These are phyloP conservation scores for Eospalax fontanierii DNA, from an alignment of 2,797 vertebrate species.

Conservation along the genomic window DNA sequence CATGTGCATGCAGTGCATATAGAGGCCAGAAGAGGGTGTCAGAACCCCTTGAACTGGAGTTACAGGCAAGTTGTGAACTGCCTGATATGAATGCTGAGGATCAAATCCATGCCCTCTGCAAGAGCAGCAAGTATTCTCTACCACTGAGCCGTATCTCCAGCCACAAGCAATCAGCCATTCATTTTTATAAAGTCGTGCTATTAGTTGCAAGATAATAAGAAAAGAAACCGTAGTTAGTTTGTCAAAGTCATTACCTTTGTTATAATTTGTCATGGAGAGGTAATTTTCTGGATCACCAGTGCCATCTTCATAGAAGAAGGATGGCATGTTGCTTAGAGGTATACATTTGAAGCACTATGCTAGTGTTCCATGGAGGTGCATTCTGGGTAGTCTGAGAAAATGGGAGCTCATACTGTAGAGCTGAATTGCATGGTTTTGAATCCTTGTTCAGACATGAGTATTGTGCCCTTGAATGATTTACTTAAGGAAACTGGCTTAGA, in stretches of 20 bases:
- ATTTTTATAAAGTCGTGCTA: slow-evolving; percentile 64
- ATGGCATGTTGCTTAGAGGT: neutral
- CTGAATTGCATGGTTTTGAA: slow-evolving; percentile 52
- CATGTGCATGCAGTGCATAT: too few species aligned
- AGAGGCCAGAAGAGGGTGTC: too few species aligned
- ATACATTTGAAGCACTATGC: slow-evolving; percentile 11
- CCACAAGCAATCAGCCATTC: neutral
- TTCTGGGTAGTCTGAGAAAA: slow-evolving; percentile 11
- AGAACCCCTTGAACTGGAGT: too few species aligned
- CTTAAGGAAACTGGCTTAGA: slow-evolving; percentile 31
- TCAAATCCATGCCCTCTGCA: too few species aligned
- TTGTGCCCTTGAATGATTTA: slow-evolving; percentile 58
- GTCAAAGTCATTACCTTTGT: slow-evolving; percentile 63
- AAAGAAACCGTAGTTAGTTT: slow-evolving; percentile 48
- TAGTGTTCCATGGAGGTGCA: neutral
- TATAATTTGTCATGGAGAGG: slow-evolving; percentile 4
- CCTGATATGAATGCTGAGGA: too few species aligned
- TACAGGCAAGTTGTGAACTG: too few species aligned
- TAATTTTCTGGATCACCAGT: slow-evolving; percentile 33
- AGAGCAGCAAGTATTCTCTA: too few species aligned
- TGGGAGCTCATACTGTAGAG: slow-evolving; percentile 26
- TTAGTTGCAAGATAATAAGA: slow-evolving; percentile 48
- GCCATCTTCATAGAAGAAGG: neutral
- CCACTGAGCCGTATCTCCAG: too few species aligned
- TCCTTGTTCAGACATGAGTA: slow-evolving; percentile 29